Percentiles rank a stretch among this genome's conserved stretches.
Evolutionary conservation across 2,888 invertebrate species (phyloP).

Genomic region (Diarsia dahlii): DNA sequence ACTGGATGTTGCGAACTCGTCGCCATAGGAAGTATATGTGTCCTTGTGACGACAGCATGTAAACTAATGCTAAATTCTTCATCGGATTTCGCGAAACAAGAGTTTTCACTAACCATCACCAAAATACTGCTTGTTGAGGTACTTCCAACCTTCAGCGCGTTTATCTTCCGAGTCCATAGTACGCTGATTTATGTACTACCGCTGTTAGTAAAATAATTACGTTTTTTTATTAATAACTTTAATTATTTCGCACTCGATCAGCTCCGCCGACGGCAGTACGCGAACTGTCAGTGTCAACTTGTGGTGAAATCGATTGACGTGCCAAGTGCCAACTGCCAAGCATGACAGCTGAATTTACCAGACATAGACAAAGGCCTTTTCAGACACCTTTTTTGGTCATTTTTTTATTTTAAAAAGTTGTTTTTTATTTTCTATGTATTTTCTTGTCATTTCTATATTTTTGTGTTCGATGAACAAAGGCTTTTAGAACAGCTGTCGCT

Average conservation of each 20-base stretch:
- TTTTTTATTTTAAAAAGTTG: neutral
- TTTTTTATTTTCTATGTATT: neutral
- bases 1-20: constrained; percentile 39
- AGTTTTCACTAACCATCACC: constrained; percentile 85
- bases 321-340: too few species aligned
- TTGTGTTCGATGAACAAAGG: neutral
- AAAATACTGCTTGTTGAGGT: constrained; percentile 88
- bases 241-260: constrained; percentile 57
- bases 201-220: constrained; percentile 50
- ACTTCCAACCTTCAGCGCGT: constrained; percentile 89
- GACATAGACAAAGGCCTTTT: constrained; percentile 51
- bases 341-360: constrained; percentile 47
- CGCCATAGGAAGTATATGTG: constrained; percentile 57
- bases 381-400: constrained; percentile 4
- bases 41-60: constrained; percentile 74
- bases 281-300: constrained; percentile 75
- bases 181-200: constrained; percentile 44
- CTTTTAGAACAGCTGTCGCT: neutral
- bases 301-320: neutral
- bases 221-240: constrained; percentile 58
- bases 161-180: constrained; percentile 84
- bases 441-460: neutral
- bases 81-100: constrained; percentile 65
- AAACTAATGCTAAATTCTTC: constrained; percentile 67
- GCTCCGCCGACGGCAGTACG: constrained; percentile 63